phyloP scores from a whole-genome alignment of 2,888 invertebrate species.

The Netelia fuscicornis region DNA sequence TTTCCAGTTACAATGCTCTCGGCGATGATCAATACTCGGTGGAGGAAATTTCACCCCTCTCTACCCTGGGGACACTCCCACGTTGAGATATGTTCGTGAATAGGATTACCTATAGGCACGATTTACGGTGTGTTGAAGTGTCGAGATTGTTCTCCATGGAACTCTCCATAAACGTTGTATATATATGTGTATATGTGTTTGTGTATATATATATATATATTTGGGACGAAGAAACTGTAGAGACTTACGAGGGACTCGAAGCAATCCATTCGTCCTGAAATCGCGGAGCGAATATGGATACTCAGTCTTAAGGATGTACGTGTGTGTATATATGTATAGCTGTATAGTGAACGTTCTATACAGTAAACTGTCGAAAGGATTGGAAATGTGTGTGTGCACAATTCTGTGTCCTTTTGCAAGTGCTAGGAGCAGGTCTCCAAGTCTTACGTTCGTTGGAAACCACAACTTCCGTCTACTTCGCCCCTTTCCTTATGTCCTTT shows the following conservation, averaged over 20 bases:
- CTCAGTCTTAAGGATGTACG: background rate
- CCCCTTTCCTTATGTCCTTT: background rate
- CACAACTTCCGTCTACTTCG: constrained; percentile 26
- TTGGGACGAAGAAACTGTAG: constrained; percentile 21
- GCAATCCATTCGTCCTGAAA: constrained; percentile 48
- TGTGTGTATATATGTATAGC: background rate
- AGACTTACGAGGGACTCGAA: constrained; percentile 47
- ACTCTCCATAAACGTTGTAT: background rate
- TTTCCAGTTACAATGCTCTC: background rate
- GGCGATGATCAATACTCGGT: constrained; percentile 41
- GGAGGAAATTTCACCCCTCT: background rate
- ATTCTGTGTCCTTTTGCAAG: background rate
- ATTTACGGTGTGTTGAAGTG: constrained; percentile 17
- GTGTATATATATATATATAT: background rate
- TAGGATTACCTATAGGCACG: constrained; percentile 23
- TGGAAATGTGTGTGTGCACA: background rate
- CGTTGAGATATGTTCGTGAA: constrained; percentile 19
- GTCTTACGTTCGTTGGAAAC: constrained; percentile 19
- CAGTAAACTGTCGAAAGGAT: constrained; percentile 4
- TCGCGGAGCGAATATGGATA: constrained; percentile 9
- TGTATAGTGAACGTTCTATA: background rate
- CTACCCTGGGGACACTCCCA: background rate
- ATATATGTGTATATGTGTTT: background rate
- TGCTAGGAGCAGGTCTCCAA: constrained; percentile 32
- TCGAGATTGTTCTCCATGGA: constrained; percentile 17